phyloP scores from a whole-genome alignment of 1,140 invertebrate genomes.

The Euura lappo region DNA sequence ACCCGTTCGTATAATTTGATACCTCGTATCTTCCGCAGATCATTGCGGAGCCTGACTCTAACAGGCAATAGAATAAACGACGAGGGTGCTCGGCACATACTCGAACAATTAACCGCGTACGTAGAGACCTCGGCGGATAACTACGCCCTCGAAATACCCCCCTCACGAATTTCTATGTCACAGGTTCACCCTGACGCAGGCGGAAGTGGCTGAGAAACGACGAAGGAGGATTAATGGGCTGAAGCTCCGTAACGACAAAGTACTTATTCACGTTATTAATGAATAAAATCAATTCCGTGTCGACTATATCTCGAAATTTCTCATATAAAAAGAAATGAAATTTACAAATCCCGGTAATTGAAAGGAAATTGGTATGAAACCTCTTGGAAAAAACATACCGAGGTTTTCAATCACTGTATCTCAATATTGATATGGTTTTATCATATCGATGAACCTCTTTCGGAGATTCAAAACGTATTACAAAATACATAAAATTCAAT shows the following conservation, averaged over 20 bases:
- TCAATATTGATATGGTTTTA: too few relatives aligned
- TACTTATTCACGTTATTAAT: conserved; percentile 16
- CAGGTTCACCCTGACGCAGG: conserved; percentile 34
- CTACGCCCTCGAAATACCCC: background rate
- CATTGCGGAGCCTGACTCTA: conserved; percentile 29
- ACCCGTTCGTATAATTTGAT: too few relatives aligned
- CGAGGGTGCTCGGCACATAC: conserved; percentile 29
- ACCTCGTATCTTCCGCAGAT: conserved; percentile 19
- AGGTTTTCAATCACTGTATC: too few relatives aligned
- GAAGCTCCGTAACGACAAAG: conserved; percentile 24
- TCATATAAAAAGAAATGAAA: too few relatives aligned
- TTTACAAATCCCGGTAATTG: too few relatives aligned
- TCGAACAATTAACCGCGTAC: conserved; percentile 33
- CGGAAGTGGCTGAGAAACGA: conserved; percentile 38
- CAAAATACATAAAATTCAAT: background rate
- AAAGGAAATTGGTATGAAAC: too few relatives aligned
- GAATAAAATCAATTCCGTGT: background rate
- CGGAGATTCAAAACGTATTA: too few relatives aligned
- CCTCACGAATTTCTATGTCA: conserved; percentile 17
- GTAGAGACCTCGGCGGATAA: too few relatives aligned
- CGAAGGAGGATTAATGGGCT: conserved; percentile 8
- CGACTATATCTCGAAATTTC: too few relatives aligned
- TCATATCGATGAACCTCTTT: too few relatives aligned
- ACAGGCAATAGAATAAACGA: conserved; percentile 42
- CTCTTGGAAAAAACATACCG: too few relatives aligned